phyloP scores from a whole-genome alignment of 1,140 invertebrate species.

The Leptestheria dahalacensis region DNA sequence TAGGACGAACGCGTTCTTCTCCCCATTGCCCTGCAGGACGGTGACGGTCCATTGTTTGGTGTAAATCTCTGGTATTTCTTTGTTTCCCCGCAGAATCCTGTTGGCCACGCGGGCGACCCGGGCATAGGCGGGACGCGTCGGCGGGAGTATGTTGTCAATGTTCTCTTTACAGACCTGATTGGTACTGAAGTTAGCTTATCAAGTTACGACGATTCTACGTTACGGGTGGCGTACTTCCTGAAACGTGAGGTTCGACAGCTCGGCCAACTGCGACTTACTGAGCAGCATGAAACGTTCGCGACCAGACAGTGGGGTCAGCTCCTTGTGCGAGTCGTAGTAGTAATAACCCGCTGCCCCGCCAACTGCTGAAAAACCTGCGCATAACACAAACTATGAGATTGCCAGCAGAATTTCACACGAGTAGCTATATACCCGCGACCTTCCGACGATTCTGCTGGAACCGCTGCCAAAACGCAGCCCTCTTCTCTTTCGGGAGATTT shows the following conservation, averaged over 20 bases:
- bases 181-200: slow-evolving; percentile 7
- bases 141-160: slow-evolving; percentile 26
- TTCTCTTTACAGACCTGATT: slow-evolving; percentile 24
- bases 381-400: too few species aligned
- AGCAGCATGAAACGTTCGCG: slow-evolving; percentile 37
- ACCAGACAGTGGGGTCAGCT: slow-evolving; percentile 35
- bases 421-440: too few species aligned
- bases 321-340: slow-evolving; percentile 35
- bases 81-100: slow-evolving; percentile 32
- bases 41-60: slow-evolving; percentile 33
- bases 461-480: too few species aligned
- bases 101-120: slow-evolving; percentile 27
- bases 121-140: slow-evolving; percentile 25
- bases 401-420: too few species aligned
- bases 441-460: too few species aligned
- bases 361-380: slow-evolving; percentile 17
- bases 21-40: slow-evolving; percentile 29
- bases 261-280: slow-evolving; percentile 31
- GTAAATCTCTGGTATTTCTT: slow-evolving; percentile 30
- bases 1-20: slow-evolving; percentile 30
- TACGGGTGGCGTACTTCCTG: slow-evolving; percentile 21
- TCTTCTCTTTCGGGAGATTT: too few species aligned
- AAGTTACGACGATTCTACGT: slow-evolving; percentile 3
- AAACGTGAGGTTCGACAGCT: slow-evolving; percentile 28
- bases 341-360: slow-evolving; percentile 15